Base-by-base conservation (phyloP, 2,888 invertebrate genomes). In the Zonitis immaculata region DNA sequence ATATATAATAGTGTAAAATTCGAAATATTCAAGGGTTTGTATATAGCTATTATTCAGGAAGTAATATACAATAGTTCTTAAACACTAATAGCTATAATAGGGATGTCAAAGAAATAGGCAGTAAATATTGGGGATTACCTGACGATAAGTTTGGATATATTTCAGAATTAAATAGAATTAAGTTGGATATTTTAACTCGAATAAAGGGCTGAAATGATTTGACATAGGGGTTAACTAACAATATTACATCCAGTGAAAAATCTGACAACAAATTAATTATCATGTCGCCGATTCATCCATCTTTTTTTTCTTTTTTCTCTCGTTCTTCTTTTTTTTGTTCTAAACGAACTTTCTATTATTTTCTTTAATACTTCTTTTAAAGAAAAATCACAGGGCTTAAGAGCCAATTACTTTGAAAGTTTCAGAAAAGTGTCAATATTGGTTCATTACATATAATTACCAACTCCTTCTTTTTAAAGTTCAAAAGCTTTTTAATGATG, bases 91-190 rank as follows among this genome's bases (percentile, higher is more conserved):
- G 55, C 52, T 59, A n/a, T n/a, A 68, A 66, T 61, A 63, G 64
- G 57, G 54, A 55, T 58, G 63, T 65, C 62, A 57, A 54, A 59
- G 61, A 61, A 64, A 65, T 60, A 49, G 60, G 59, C 56, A 65
- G 59, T 61, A 65, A 67, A 65, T 61, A 65, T 65, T 59, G 59
- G 62, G 66, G 63, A 68, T 68, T 66, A 68, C 63, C 63, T 63
- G 61, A 59, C 62, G 66, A 64, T 67, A 62, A 62, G 60, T 63
- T 62, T 50, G 57, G 62, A 63, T 63, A 66, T 64, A 64, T 63
- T 62, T 66, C 62, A 66, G 65, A 59, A 63, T 65, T 66, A 66
- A 63, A 62, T 53, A 61, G 67, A 66, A n/a, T 66, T 65, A 59
- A 35, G 16, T 14, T 35, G 35, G 35, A 35, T 35, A 22, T 22